These are phyloP conservation scores for Tarsius wallacei DNA, from an alignment of 2,797 vertebrate genomes.

Conservation along the genomic window DNA sequence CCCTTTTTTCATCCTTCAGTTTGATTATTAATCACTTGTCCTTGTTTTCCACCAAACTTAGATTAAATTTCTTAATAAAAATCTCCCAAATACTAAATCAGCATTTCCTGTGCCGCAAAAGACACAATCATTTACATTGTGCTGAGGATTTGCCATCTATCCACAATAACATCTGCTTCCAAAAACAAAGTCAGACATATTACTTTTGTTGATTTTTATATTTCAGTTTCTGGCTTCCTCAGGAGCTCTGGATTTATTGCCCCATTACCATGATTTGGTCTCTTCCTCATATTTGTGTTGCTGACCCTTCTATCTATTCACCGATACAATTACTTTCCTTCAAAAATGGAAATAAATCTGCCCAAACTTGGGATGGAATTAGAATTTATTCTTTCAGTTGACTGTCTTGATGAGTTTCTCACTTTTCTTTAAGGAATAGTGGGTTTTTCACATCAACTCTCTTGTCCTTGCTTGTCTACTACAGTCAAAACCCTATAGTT, in stretches of 20 bases:
- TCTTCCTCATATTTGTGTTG: conserved; percentile 70
- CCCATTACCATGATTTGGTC: conserved; percentile 70
- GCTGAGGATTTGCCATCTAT: conserved; percentile 28
- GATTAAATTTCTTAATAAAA: conserved; percentile 82
- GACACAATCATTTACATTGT: conserved; percentile 17
- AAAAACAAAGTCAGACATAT: conserved; percentile 29
- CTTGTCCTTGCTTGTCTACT: conserved; percentile 45
- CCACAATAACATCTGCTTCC: conserved; percentile 37
- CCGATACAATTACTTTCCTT: conserved; percentile 75
- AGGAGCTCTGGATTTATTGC: conserved; percentile 68
- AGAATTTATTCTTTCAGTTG: conserved; percentile 67
- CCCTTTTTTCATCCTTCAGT: conserved; percentile 65
- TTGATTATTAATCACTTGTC: conserved; percentile 81
- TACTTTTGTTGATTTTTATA: conserved; percentile 69
- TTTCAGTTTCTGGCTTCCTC: conserved; percentile 50
- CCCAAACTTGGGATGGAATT: conserved; percentile 67
- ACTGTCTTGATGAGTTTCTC: conserved; percentile 63
- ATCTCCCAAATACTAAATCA: conserved; percentile 78
- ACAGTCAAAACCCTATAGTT: not conserved
- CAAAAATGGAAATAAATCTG: conserved; percentile 79
- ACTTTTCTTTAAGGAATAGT: conserved; percentile 55
- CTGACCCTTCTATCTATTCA: conserved; percentile 72
- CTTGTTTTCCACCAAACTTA: conserved; percentile 76
- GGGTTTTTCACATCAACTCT: not conserved
- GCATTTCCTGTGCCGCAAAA: conserved; percentile 62